Evolutionary conservation across 2,888 invertebrate species (phyloP).

Genomic region (Melanargia galathea): DNA sequence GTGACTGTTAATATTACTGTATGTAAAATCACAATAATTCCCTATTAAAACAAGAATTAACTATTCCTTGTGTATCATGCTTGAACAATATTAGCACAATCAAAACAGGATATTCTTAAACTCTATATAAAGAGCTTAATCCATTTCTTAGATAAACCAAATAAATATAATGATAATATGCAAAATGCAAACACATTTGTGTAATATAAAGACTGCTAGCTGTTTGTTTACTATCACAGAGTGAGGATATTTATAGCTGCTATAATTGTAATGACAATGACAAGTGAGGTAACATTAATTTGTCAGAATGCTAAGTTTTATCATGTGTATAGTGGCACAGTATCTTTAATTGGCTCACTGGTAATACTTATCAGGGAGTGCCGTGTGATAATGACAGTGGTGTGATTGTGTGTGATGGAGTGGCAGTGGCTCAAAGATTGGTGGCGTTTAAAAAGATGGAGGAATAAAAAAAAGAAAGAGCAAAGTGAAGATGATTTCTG

Average conservation of each 20-base stretch:
- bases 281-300: constrained; percentile 72
- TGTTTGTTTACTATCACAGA: constrained; percentile 43
- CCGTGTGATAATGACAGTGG: constrained; percentile 57
- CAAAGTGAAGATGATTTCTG: constrained; percentile 85
- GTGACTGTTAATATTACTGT: neutral
- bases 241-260: constrained; percentile 59
- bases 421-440: constrained; percentile 91
- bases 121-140: constrained; percentile 25
- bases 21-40: constrained; percentile 2
- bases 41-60: neutral
- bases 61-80: neutral
- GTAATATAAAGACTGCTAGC: constrained; percentile 32
- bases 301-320: constrained; percentile 72
- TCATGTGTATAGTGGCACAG: constrained; percentile 62
- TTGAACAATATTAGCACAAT: neutral
- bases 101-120: constrained; percentile 23
- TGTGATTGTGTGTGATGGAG: constrained; percentile 81
- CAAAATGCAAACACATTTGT: constrained; percentile 30
- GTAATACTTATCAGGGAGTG: constrained; percentile 56
- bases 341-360: constrained; percentile 63
- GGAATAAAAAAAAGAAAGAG: constrained; percentile 79
- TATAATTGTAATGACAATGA: constrained; percentile 56
- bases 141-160: constrained; percentile 23
- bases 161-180: constrained; percentile 30
- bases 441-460: constrained; percentile 89